A percentile compares a stretch with the other conserved stretches of the same genome.
Conservation (phyloP, 2,797 vertebrate genomes). For the Adelosebastes latens region DNA sequence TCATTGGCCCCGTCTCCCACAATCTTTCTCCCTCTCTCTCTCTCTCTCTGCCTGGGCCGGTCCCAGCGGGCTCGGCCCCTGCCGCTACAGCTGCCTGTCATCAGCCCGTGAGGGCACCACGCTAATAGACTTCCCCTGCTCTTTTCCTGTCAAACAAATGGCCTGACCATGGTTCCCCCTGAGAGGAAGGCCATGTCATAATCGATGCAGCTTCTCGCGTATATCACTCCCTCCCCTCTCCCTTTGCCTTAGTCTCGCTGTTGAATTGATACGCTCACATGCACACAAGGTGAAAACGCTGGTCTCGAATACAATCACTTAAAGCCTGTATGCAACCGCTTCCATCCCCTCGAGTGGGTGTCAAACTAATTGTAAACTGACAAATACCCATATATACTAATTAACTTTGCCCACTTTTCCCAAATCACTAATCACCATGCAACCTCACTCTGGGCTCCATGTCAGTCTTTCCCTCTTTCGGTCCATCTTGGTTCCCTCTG, state of each 20-base stretch:
- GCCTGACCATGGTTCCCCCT: constrained; percentile 65
- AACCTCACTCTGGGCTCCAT: constrained; percentile 40
- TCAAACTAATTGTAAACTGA: constrained; percentile 55
- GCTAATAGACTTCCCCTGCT: constrained; percentile 78
- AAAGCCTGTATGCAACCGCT: not conserved
- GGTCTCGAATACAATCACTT: constrained; percentile 10
- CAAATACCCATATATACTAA: constrained; percentile 58
- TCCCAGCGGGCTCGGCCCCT: constrained; percentile 44
- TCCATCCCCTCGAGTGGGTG: constrained; percentile 14
- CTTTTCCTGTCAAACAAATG: constrained; percentile 80
- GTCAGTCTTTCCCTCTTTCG: constrained; percentile 24
- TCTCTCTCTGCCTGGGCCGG: constrained; percentile 21
- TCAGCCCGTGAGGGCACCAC: constrained; percentile 56
- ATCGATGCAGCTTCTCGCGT: constrained; percentile 69
- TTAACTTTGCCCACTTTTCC: constrained; percentile 58
- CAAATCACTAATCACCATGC: constrained; percentile 56
- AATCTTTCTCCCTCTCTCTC: constrained; percentile 1
- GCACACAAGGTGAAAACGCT: constrained; percentile 9
- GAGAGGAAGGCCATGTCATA: constrained; percentile 76
- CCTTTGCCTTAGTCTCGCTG: not conserved
- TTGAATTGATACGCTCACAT: constrained; percentile 4
- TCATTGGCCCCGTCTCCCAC: constrained; percentile 18
- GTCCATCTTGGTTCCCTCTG: constrained; percentile 36
- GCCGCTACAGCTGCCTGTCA: constrained; percentile 62
- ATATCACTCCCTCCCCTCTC: constrained; percentile 18